Evolutionary conservation across 2,888 invertebrate species (phyloP), one percentile per base, ranked within the genome.

Genomic region (Germaria angustata): DNA sequence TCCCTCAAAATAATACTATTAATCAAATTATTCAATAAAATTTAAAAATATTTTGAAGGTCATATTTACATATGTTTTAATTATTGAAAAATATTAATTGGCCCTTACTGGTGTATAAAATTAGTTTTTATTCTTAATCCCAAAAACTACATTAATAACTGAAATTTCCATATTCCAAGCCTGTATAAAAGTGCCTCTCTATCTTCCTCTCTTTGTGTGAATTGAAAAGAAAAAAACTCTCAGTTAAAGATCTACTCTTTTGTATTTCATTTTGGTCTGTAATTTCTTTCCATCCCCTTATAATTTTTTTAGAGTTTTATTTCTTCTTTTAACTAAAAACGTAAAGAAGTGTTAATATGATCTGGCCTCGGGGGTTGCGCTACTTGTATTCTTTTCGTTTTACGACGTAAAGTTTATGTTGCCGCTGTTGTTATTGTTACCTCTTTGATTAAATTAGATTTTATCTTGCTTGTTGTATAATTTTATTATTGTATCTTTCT

Each of bases 351-450:
- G 79, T 72, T 79, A 79, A 79, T 80, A 59, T 44, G 28, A 28
- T 53, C 66, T 51, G 55, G 79, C 80, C 76, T 76, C 55, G 55
- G 80, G 80, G 80, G 76, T 76, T 65, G 73, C 39, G 75, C 75
- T 75, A 57, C 75, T 75, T 66, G 75, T 66, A 53, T 75, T 55
- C 20, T 75, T 46, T 57, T 46, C 4, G 3, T 6, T 28, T 28
- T 28, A 28, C 4, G 28, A 28, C 6, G 28, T n/a, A n/a, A 15
- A 46, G 17, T 66, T 66, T 46, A 66, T n/a, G 24, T 75, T 65
- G 24, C 46, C 13, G 36, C 7, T 24, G 46, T 44, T 65, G 24
- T 55, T 15, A 32, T 11, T 24, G 46, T 44, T 63, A 63, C 69
- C 44, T 53, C 75, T 28, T 63, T 75, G 55, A 66, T 66, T 65